Evolutionary conservation across 1,140 invertebrate genomes (phyloP).

Genomic region (Doryteuthis pealeii): DNA sequence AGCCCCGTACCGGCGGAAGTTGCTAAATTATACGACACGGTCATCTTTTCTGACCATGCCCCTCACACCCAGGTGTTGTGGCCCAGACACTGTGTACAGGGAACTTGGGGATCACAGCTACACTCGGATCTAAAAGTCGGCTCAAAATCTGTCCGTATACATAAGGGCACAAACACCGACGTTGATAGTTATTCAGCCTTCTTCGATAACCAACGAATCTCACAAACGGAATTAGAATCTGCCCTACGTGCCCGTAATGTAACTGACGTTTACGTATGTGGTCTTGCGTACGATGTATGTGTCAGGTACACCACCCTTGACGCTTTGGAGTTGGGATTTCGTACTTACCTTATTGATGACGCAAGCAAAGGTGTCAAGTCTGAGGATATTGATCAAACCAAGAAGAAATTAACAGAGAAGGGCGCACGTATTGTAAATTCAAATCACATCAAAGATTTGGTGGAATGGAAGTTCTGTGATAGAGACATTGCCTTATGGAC

Average conservation of each 20-base stretch:
- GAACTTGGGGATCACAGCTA: conserved; percentile 90
- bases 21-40: conserved; percentile 84
- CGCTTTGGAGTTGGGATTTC: conserved; percentile 83
- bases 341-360: conserved; percentile 87
- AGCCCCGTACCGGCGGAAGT: conserved; percentile 40
- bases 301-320: conserved; percentile 87
- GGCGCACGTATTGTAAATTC: conserved; percentile 42
- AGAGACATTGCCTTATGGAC: no score
- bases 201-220: conserved; percentile 92
- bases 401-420: conserved; percentile 31
- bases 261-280: conserved; percentile 93
- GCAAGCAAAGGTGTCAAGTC: conserved; percentile 82
- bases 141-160: conserved; percentile 75
- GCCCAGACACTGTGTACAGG: conserved; percentile 94
- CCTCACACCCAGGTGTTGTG: conserved; percentile 71
- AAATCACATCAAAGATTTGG: no score
- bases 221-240: conserved; percentile 80
- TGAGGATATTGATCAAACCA: conserved; percentile 39
- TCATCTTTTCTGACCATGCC: conserved; percentile 70
- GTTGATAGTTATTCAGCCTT: conserved; percentile 98
- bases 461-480: no score
- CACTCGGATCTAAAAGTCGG: conserved; percentile 85
- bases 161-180: conserved; percentile 92
- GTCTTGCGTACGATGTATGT: conserved; percentile 94
- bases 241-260: conserved; percentile 78